phyloP scores from a whole-genome alignment of 2,797 vertebrate species.

The Lerista edwardsae region DNA sequence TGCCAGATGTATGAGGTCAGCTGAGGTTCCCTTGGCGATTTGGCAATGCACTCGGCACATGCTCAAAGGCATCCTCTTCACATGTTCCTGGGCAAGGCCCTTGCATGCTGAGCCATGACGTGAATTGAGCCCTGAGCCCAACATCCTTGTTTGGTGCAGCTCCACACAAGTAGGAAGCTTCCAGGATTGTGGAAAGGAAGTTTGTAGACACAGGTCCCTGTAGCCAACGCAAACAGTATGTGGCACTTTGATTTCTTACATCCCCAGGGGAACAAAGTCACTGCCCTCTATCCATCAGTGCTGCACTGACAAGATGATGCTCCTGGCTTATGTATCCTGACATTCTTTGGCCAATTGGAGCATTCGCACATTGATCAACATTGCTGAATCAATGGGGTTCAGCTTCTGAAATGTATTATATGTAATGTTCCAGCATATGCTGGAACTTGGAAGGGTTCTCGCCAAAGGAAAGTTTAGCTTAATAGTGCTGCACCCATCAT shows the following conservation, averaged over 20 bases:
- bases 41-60: not conserved
- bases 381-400: slow-evolving; percentile 60
- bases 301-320: not conserved
- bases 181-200: not conserved
- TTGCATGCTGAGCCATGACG: not conserved
- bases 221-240: not conserved
- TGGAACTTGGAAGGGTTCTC: slow-evolving; percentile 19
- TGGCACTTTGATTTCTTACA: slow-evolving; percentile 47
- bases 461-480: slow-evolving; percentile 11
- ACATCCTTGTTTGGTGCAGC: not conserved
- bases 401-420: slow-evolving; percentile 47
- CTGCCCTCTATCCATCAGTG: slow-evolving; percentile 20
- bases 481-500: slow-evolving; percentile 58
- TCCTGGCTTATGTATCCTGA: slow-evolving; percentile 11
- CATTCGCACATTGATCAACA: slow-evolving; percentile 42
- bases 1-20: not conserved
- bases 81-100: not conserved
- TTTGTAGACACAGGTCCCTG: slow-evolving; percentile 36
- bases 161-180: not conserved
- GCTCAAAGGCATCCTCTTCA: not conserved
- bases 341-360: slow-evolving; percentile 55
- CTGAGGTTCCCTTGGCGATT: not conserved
- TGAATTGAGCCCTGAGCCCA: slow-evolving; percentile 36
- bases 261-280: slow-evolving; percentile 32
- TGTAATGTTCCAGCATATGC: slow-evolving; percentile 37